Evolutionary conservation across 2,797 vertebrate species (phyloP).

Genomic region (Hylomyscus alleni): DNA sequence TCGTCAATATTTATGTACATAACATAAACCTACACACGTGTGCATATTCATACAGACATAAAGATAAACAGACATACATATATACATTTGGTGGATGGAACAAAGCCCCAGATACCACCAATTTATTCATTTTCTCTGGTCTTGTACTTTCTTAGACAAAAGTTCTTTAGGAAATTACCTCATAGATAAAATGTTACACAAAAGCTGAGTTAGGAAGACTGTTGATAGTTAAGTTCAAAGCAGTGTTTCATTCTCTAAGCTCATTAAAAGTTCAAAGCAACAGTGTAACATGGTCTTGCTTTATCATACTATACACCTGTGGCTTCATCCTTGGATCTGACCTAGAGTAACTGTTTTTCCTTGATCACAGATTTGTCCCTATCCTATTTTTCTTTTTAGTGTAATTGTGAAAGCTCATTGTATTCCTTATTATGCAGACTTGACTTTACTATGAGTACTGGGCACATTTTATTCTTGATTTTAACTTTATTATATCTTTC

Average conservation of each 20-base stretch:
- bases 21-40: neutral
- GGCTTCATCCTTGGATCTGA: neutral
- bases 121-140: neutral
- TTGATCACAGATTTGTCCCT: neutral
- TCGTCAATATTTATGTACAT: neutral
- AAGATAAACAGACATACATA: neutral
- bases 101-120: neutral
- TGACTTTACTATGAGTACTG: neutral
- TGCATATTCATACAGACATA: neutral
- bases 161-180: neutral
- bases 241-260: neutral
- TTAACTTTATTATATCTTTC: neutral
- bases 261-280: neutral
- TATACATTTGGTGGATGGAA: neutral
- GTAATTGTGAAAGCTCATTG: neutral
- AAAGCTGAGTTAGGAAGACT: neutral
- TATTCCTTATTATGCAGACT: neutral
- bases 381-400: neutral
- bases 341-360: neutral
- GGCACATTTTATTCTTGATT: neutral
- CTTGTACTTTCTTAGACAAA: neutral
- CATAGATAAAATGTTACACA: neutral
- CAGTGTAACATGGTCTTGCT: neutral
- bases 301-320: neutral
- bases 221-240: neutral